Evolutionary conservation across 2,113 vertebrate genomes (phyloP).

Genomic region (Poecile atricapillus): DNA sequence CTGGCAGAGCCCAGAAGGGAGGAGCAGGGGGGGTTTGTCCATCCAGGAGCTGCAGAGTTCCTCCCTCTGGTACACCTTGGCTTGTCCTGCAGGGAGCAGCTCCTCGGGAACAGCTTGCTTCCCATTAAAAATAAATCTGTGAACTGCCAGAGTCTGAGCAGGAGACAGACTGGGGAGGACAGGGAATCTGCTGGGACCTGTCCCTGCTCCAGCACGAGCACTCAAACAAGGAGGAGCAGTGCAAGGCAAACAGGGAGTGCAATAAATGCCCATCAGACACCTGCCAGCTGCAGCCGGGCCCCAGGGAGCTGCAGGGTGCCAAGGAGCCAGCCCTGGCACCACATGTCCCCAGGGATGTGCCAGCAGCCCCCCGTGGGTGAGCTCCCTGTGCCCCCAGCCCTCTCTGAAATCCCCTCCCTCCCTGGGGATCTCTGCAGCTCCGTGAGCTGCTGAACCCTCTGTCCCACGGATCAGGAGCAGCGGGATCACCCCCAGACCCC

Average conservation of each 20-base stretch:
- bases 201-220: not conserved
- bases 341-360: no score
- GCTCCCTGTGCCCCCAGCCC: not conserved
- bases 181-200: accelerated
- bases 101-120: not conserved
- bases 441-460: not conserved
- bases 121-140: not conserved
- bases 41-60: not conserved
- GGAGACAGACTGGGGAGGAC: not conserved
- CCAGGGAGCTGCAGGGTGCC: not conserved
- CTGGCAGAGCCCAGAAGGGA: not conserved
- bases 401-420: not conserved
- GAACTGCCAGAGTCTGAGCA: not conserved
- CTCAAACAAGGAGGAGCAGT: not conserved
- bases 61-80: not conserved
- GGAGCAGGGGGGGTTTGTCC: not conserved
- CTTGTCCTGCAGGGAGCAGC: not conserved
- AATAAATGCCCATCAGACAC: not conserved
- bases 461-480: not conserved
- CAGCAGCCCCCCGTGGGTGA: no score
- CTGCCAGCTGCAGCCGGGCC: not conserved
- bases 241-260: not conserved
- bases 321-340: not conserved
- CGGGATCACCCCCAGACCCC: accelerated
- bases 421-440: no score